Base-by-base conservation (phyloP, 2,888 invertebrate genomes). In the Steinernema carpocapsae region DNA sequence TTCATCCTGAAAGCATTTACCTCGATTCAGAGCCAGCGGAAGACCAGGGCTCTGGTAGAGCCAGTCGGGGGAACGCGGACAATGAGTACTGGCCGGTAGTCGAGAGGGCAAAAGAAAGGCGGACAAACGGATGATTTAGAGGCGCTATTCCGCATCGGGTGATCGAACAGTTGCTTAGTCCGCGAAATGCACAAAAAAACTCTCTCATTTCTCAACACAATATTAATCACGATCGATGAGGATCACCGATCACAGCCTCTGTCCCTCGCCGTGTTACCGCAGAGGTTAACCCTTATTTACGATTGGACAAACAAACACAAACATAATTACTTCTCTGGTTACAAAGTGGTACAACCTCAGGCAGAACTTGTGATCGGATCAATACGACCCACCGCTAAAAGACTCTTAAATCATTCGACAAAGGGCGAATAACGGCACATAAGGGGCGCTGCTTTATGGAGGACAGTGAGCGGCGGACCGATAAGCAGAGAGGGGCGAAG, bases 1-100 rank as follows among this genome's bases (percentile, higher is more conserved):
- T 78, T 78, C 78, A 78, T 78, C 74, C 76, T 78, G 70, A 24
- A 77, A 74, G 72, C 19, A 0, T 48, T 48, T 37, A 3, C 37
- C 10, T 37, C 37, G 10, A 37, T 10, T 37, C 4, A 37, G 37
- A 37, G 10, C 37, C 37, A 10, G 10, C 37, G 10, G 10, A 10
- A 37, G 10, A 37, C 10, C 37, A 37, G 4, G 37, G 10, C 37
- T 6, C 37, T 37, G 37, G 37, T 37, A 10, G 37, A 10, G 10
- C 37, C 32, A 32, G 32, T 64, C 19, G 4, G 19, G 3, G n/a
- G 48, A 48, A 19, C 48, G 14, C 48, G 19, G 48, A 2, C 32
- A 64, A 12, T 64, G 64, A 64, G 29, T 22, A 52, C 64, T 17
- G 29, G 32, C 32, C 6, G 64, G 32, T 7, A 19, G 32, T 7